A percentile compares a stretch with the other conserved stretches of the same genome.
phyloP scores from a whole-genome alignment of 37 sponge, comb jelly and placozoan species.

The Petrosia ficiformis region DNA sequence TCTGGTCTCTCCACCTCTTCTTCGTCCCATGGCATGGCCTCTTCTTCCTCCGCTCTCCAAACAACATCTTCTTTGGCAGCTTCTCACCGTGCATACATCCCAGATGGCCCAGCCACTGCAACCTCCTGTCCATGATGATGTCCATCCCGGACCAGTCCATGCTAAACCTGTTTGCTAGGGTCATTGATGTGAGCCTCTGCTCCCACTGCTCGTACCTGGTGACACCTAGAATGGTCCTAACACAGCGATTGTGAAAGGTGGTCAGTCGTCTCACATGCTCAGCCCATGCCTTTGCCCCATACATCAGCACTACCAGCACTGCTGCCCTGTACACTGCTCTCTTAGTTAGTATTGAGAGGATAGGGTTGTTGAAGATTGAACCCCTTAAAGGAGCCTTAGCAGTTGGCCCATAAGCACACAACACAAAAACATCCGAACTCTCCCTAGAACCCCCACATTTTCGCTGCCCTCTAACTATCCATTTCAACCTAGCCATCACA shows the following conservation, averaged over 20 bases:
- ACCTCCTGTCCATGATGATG: slow-evolving; percentile 8
- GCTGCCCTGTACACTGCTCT: slow-evolving; percentile 15
- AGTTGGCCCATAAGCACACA: slow-evolving; percentile 46
- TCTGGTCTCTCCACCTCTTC: no score
- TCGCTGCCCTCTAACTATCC: not conserved
- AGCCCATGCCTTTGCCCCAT: slow-evolving; percentile 39
- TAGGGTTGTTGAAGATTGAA: no score
- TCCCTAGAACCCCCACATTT: slow-evolving; percentile 18
- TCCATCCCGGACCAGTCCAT: slow-evolving; percentile 4
- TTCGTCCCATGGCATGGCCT: slow-evolving; percentile 18
- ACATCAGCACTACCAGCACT: slow-evolving; percentile 20
- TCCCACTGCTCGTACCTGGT: slow-evolving; percentile 28
- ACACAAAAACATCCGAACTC: slow-evolving; percentile 10
- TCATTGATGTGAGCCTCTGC: slow-evolving; percentile 11
- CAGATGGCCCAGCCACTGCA: slow-evolving; percentile 28
- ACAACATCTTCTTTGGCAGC: slow-evolving; percentile 14
- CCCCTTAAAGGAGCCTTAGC: slow-evolving; percentile 23
- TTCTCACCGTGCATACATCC: slow-evolving; percentile 9
- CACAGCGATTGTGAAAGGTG: slow-evolving; percentile 15
- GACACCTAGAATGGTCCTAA: slow-evolving; percentile 12
- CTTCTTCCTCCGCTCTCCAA: slow-evolving; percentile 31
- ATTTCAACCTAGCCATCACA: slow-evolving; percentile 31
- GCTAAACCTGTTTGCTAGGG: slow-evolving; percentile 13
- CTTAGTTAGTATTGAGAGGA: slow-evolving; percentile 15
- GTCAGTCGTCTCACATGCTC: slow-evolving; percentile 13